Conservation (phyloP, 2,888 invertebrate species). For the Acleris laterana region DNA sequence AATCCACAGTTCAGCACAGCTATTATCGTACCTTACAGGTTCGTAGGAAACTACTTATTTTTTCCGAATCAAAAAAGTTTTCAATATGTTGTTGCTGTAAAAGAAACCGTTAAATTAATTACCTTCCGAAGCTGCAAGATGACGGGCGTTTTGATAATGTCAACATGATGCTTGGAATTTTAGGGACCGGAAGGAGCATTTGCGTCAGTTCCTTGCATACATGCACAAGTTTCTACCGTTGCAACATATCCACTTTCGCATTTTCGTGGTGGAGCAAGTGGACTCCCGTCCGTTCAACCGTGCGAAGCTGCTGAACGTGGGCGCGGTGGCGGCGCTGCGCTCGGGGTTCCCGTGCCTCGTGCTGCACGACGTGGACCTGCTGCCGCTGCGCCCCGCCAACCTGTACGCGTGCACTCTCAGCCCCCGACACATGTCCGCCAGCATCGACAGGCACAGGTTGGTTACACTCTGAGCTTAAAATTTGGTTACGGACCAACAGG, state of each 20-base stretch:
- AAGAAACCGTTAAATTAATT: too few species aligned
- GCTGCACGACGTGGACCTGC: constrained; percentile 94
- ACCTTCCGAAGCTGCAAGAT: too few species aligned
- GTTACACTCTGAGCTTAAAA: constrained; percentile 2
- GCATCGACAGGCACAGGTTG: constrained; percentile 90
- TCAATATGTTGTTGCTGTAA: not conserved
- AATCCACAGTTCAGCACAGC: constrained; percentile 88
- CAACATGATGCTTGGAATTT: constrained; percentile 34
- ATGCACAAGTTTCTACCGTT: constrained; percentile 93
- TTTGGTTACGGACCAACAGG: too few species aligned
- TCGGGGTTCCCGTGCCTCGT: constrained; percentile 92
- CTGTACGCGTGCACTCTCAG: constrained; percentile 92
- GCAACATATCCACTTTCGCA: constrained; percentile 93
- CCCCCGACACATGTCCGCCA: constrained; percentile 95
- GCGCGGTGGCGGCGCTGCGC: constrained; percentile 90
- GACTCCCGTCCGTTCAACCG: constrained; percentile 92
- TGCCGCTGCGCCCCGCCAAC: constrained; percentile 92
- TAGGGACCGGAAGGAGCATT: constrained; percentile 89
- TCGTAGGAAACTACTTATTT: too few species aligned
- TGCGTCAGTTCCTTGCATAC: constrained; percentile 91
- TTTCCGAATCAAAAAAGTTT: constrained; percentile 23
- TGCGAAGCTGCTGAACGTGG: constrained; percentile 94
- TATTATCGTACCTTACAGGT: constrained; percentile 91
- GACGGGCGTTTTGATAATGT: too few species aligned
- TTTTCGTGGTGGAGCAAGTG: constrained; percentile 94